A percentile compares a stretch with the other conserved stretches of the same genome.
Evolutionary conservation across 2,797 vertebrate genomes (phyloP).

Genomic region (Melopsittacus undulatus): DNA sequence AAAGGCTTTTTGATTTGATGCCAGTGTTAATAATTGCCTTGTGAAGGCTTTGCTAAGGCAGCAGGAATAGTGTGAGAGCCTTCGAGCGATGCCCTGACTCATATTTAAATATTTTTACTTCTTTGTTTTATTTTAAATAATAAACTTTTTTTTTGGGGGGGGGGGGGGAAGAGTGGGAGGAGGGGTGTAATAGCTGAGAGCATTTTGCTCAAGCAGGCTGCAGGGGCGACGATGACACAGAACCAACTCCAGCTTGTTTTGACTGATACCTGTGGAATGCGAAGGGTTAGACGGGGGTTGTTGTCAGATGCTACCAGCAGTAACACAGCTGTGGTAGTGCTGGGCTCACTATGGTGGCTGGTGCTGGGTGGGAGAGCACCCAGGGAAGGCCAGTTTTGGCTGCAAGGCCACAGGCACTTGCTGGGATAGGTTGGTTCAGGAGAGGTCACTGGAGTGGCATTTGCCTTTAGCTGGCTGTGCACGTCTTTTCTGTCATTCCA

Average conservation of each 20-base stretch:
- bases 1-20: conserved; percentile 35
- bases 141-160: not conserved
- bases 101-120: conserved; percentile 47
- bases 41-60: conserved; percentile 35
- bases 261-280: not conserved
- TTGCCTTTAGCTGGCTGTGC: not conserved
- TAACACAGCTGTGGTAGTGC: not conserved
- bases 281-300: not conserved
- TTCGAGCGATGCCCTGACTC: not conserved
- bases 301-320: not conserved
- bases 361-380: not conserved
- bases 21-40: conserved; percentile 62
- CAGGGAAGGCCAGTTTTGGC: not conserved
- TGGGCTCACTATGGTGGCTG: not conserved
- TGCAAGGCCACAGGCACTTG: not conserved
- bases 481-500: not conserved
- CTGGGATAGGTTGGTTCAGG: not conserved
- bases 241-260: not conserved
- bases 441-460: not conserved
- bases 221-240: not conserved
- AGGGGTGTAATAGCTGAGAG: not conserved
- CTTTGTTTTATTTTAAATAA: conserved; percentile 39
- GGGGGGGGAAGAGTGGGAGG: no score
- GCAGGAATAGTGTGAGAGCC: conserved; percentile 53
- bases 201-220: not conserved